A percentile compares a stretch with the other conserved stretches of the same genome.
Evolutionary conservation across 2,888 invertebrate species (phyloP).

Genomic region (Lysandra coridon): DNA sequence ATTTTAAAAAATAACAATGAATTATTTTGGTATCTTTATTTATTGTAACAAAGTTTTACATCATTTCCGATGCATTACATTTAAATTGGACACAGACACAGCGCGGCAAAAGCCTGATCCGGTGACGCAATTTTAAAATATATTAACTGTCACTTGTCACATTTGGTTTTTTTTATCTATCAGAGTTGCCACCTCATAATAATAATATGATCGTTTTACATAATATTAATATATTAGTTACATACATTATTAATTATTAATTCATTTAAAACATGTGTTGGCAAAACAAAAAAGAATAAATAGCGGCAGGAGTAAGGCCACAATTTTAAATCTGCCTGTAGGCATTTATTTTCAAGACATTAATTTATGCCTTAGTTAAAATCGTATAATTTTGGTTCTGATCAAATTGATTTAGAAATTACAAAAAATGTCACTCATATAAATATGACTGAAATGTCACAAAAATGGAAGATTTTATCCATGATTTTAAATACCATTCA

Average conservation of each 20-base stretch:
- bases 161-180: background rate
- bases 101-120: background rate
- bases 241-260: background rate
- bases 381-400: background rate
- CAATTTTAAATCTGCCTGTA: background rate
- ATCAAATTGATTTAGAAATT: background rate
- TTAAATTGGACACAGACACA: conserved; percentile 12
- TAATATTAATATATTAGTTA: background rate
- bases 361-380: background rate
- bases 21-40: conserved; percentile 19
- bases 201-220: background rate
- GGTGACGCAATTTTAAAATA: background rate
- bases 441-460: background rate
- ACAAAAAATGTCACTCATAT: background rate
- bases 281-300: background rate
- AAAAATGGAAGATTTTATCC: background rate
- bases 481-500: background rate
- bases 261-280: background rate
- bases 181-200: background rate
- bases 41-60: conserved; percentile 28
- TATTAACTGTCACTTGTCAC: background rate
- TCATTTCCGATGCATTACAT: conserved; percentile 24
- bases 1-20: background rate
- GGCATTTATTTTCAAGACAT: background rate
- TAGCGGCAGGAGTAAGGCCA: background rate